Evolutionary conservation across 2,888 invertebrate species (phyloP), one percentile per base, ranked within the genome.

Genomic region (Pyralis farinalis): DNA sequence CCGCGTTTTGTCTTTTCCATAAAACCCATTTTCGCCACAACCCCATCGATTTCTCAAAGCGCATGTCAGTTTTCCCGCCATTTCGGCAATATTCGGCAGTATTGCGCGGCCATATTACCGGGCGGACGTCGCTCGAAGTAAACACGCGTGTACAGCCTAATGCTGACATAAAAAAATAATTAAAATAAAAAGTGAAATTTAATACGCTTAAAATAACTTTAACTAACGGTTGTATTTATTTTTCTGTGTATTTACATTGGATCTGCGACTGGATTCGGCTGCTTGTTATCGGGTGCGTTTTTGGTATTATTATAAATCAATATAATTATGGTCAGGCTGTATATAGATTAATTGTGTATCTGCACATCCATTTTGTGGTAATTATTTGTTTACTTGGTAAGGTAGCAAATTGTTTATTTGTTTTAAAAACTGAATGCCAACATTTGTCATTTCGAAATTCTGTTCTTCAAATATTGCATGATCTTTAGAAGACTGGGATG

Each of bases 31-130:
- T 51, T 52, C 46, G 39, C 46, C 50, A 67, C 68, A 70, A 65
- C 54, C 49, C 57, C 83, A 87, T 87, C 80, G 87, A 87, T 87
- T 85, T 85, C 78, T 63, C 66, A 76, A 62, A 68, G 87, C 87
- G 87, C 87, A 87, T 86, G 87, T 72, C 83, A 59, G 54, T 45
- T 58, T 78, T 75, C 74, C 70, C 77, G 63, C 72, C 50, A 28
- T 33, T 34, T 28, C 10, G 32, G 16, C 21, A 25, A 25, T 7
- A 30, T 30, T 30, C 31, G 31, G 31, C 39, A 39, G 39, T 39
- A 25, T 27, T 33, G 33, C 33, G 38, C 29, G 22, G 9, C 40
- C 59, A 57, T 46, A 60, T 68, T 77, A 44, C 54, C 68, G 65
- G 65, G 69, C 59, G 55, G 61, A 52, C 58, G 47, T 53, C 51